phyloP scores from a whole-genome alignment of 2,888 invertebrate species.

The Orthonychiurus folsomi region DNA sequence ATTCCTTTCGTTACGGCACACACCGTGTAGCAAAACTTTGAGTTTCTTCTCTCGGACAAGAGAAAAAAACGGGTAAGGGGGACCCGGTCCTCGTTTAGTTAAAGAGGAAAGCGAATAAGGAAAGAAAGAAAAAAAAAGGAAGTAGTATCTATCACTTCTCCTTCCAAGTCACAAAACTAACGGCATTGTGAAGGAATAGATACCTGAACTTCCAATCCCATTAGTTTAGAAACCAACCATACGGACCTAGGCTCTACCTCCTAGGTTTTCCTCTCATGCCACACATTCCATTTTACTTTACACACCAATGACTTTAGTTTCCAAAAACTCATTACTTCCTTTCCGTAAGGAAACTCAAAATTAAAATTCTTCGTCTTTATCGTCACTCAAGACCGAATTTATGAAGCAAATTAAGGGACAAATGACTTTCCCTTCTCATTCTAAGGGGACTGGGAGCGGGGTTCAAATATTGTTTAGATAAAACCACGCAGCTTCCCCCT shows the following conservation, averaged over 20 bases:
- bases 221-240: neutral
- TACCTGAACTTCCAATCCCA: neutral
- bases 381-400: conserved; percentile 5
- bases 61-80: no score
- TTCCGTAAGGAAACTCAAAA: neutral
- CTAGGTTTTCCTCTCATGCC: neutral
- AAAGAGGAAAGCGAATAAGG: no score
- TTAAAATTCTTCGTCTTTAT: conserved; percentile 1
- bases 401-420: conserved; percentile 9
- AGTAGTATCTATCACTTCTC: neutral
- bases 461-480: neutral
- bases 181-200: neutral
- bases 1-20: neutral
- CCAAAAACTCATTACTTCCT: conserved; percentile 1
- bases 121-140: neutral
- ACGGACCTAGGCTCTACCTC: neutral
- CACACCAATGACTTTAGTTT: neutral
- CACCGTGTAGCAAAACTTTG: no score
- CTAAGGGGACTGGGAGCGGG: neutral
- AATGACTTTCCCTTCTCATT: neutral
- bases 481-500: neutral
- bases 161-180: neutral
- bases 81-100: no score
- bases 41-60: no score
- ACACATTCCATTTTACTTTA: neutral